A percentile compares a stretch with the other conserved stretches of the same genome.
Evolutionary conservation across 2,113 vertebrate species (phyloP).

Genomic region (Grallaria varia): DNA sequence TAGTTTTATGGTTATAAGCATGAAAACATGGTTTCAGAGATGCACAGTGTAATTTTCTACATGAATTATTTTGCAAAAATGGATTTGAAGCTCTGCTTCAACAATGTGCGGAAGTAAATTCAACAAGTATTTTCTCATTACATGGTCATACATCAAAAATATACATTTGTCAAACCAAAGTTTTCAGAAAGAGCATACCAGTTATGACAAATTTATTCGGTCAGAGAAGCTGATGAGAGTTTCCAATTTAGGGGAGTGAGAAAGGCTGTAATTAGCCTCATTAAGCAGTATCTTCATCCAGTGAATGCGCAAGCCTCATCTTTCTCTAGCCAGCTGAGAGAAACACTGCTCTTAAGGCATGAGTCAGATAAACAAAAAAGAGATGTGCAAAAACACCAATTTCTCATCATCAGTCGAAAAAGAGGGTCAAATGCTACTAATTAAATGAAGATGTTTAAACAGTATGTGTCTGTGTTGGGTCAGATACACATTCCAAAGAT

Average conservation of each 20-base stretch:
- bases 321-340: background rate
- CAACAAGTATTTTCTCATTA: background rate
- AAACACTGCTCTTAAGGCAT: background rate
- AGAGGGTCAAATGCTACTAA: background rate
- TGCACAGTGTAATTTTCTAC: background rate
- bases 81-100: background rate
- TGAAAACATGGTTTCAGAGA: background rate
- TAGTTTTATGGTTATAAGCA: background rate
- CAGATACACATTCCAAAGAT: background rate
- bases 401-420: background rate
- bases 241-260: background rate
- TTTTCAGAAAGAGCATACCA: background rate
- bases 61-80: background rate
- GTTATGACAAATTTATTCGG: background rate
- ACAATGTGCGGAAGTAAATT: background rate
- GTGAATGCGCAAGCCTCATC: background rate
- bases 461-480: background rate
- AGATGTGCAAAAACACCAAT: background rate
- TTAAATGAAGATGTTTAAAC: background rate
- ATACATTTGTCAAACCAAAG: background rate
- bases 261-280: background rate
- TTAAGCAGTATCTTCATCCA: background rate
- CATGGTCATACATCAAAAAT: background rate
- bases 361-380: background rate
- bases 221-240: background rate